A percentile compares a stretch with the other conserved stretches of the same genome.
Conservation (phyloP, 2,797 vertebrate genomes). For the Anniella stebbinsi region DNA sequence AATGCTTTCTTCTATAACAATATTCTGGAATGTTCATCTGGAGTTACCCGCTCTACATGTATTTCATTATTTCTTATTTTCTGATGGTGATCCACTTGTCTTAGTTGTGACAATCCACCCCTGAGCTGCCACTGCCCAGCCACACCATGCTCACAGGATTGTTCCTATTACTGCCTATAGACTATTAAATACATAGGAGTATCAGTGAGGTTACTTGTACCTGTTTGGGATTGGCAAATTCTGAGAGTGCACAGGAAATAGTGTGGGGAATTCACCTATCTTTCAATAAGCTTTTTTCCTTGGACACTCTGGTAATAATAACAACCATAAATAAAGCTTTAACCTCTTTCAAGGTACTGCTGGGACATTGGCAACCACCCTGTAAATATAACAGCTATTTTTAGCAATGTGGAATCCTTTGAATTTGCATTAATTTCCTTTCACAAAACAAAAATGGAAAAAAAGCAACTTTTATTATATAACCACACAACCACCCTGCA, state of each 20-base stretch:
- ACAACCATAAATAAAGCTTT: background rate
- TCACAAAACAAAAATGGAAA: background rate
- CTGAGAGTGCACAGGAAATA: background rate
- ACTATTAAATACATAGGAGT: background rate
- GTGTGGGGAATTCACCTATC: background rate
- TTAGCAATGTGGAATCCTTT: background rate
- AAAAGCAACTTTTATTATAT: background rate
- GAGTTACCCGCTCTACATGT: too few species aligned
- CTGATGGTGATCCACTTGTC: too few species aligned
- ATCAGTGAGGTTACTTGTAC: background rate
- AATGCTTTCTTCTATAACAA: too few species aligned
- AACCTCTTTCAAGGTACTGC: background rate
- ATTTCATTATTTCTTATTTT: too few species aligned
- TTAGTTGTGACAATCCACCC: too few species aligned
- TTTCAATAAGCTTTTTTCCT: background rate
- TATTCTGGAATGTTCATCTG: too few species aligned
- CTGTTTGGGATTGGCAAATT: background rate
- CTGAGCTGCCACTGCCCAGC: too few species aligned
- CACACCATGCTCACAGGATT: too few species aligned
- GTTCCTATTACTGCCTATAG: too few species aligned
- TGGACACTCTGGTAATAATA: background rate
- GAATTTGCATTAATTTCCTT: background rate
- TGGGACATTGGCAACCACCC: background rate
- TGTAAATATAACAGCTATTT: background rate
- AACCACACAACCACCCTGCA: background rate